Conservation (phyloP, 2,888 invertebrate species). For the Melikaiella ostensackeni region DNA sequence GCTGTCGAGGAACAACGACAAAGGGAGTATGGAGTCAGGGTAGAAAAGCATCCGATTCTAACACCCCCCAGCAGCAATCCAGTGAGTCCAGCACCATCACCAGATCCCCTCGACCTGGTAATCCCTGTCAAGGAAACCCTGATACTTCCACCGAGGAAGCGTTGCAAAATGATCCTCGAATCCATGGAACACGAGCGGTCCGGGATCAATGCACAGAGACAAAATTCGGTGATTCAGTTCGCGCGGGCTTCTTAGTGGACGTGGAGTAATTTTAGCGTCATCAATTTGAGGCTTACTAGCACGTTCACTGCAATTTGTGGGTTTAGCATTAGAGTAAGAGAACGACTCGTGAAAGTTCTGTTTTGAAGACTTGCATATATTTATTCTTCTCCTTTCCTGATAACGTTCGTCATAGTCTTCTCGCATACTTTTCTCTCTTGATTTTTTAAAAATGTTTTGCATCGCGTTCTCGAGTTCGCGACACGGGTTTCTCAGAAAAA, state of each 20-base stretch:
- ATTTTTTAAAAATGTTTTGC: not conserved
- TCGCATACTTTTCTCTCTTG: not conserved
- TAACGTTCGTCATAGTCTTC: not conserved
- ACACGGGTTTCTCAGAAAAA: not conserved
- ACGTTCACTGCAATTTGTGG: constrained; percentile 32
- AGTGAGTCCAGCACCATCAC: constrained; percentile 79
- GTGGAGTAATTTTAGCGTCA: constrained; percentile 4
- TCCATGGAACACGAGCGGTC: constrained; percentile 80
- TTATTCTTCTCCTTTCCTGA: not conserved
- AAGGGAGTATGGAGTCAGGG: constrained; percentile 58
- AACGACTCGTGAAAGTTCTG: not conserved
- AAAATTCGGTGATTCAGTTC: constrained; percentile 91
- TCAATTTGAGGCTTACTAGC: not conserved
- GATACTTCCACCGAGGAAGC: constrained; percentile 87
- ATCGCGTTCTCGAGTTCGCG: not conserved
- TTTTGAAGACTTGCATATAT: constrained; percentile 3
- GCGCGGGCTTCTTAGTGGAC: constrained; percentile 81
- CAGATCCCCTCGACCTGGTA: constrained; percentile 79
- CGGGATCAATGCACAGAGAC: constrained; percentile 71
- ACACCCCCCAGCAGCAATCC: constrained; percentile 82
- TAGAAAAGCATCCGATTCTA: constrained; percentile 73
- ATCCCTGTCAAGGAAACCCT: constrained; percentile 79
- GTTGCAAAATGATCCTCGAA: constrained; percentile 87
- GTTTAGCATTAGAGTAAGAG: constrained; percentile 21
- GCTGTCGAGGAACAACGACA: constrained; percentile 78